phyloP scores from a whole-genome alignment of 64 coral and sea anemone species.

The Montipora efflorescens region DNA sequence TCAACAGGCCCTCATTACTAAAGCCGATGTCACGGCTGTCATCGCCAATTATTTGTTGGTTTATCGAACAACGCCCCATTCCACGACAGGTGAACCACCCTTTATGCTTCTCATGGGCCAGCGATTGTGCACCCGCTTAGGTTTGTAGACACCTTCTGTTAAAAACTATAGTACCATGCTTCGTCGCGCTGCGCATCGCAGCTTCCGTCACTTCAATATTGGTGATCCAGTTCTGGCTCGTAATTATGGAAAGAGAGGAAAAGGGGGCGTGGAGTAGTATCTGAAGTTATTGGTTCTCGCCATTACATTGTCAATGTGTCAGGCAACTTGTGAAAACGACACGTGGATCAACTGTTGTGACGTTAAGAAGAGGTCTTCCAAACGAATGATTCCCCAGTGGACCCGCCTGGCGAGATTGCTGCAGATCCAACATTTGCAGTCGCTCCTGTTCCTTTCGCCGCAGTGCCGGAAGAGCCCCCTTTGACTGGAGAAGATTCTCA shows the following conservation, averaged over 20 bases:
- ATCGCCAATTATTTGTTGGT: not conserved
- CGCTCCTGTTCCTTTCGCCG: too few relatives aligned
- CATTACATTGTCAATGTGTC: not conserved
- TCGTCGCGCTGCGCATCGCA: slow-evolving; percentile 21
- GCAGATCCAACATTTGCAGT: too few relatives aligned
- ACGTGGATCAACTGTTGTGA: not conserved
- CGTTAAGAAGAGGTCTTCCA: too few relatives aligned
- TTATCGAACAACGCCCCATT: slow-evolving; percentile 51
- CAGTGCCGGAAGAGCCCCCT: too few relatives aligned
- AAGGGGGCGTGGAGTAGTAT: slow-evolving; percentile 35
- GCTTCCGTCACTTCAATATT: slow-evolving; percentile 26
- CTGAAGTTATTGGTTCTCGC: slow-evolving; percentile 21
- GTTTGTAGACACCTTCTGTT: too few relatives aligned
- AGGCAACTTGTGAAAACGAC: not conserved
- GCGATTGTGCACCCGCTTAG: not conserved
- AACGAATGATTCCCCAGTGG: too few relatives aligned
- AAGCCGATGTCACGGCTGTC: slow-evolving; percentile 24
- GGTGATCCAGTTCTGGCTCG: slow-evolving; percentile 2
- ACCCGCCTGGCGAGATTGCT: too few relatives aligned
- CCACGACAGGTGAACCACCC: slow-evolving; percentile 51
- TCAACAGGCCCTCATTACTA: not conserved
- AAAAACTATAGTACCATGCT: not conserved
- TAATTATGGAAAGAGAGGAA: too few relatives aligned
- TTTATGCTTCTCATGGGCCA: not conserved
- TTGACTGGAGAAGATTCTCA: too few relatives aligned